Evolutionary conservation across 2,888 invertebrate genomes (phyloP).

Genomic region (Nomada fucata): DNA sequence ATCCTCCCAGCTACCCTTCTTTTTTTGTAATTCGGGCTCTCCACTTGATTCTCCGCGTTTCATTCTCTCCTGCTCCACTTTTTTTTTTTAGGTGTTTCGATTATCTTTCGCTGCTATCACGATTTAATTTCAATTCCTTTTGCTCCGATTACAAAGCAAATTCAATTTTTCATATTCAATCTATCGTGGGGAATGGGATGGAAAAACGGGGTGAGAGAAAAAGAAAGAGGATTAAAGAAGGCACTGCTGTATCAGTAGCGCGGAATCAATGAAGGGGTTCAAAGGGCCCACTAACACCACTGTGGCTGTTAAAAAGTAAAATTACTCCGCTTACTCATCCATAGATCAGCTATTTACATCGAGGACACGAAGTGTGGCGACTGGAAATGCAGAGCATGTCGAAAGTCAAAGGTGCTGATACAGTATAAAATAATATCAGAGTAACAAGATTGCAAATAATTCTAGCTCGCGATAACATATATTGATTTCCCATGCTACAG

Average conservation of each 20-base stretch:
- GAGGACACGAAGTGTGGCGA: background rate
- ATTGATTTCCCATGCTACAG: no score
- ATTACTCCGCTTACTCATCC: slow-evolving; percentile 5
- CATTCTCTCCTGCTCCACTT: background rate
- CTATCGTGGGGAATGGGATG: slow-evolving; percentile 18
- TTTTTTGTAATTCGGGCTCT: slow-evolving; percentile 26
- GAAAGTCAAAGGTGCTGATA: background rate
- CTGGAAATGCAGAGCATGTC: background rate
- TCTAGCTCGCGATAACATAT: background rate
- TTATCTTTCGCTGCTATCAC: slow-evolving; percentile 46
- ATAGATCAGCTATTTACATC: background rate
- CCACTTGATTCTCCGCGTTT: slow-evolving; percentile 31
- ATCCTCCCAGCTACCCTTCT: background rate
- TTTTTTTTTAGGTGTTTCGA: slow-evolving; percentile 41
- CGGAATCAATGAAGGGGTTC: slow-evolving; percentile 38
- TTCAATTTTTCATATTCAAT: slow-evolving; percentile 59
- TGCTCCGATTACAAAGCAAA: slow-evolving; percentile 56
- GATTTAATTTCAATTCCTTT: slow-evolving; percentile 59
- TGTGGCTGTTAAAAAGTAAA: slow-evolving; percentile 42
- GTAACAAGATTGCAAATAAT: background rate
- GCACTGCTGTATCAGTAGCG: slow-evolving; percentile 26
- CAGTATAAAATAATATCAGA: background rate
- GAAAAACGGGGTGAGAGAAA: background rate
- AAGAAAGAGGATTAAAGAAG: background rate
- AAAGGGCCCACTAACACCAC: slow-evolving; percentile 37